Percentiles rank a stretch among this genome's conserved stretches.
phyloP scores from a whole-genome alignment of 2,113 vertebrate species.

The Crotalus tigris region DNA sequence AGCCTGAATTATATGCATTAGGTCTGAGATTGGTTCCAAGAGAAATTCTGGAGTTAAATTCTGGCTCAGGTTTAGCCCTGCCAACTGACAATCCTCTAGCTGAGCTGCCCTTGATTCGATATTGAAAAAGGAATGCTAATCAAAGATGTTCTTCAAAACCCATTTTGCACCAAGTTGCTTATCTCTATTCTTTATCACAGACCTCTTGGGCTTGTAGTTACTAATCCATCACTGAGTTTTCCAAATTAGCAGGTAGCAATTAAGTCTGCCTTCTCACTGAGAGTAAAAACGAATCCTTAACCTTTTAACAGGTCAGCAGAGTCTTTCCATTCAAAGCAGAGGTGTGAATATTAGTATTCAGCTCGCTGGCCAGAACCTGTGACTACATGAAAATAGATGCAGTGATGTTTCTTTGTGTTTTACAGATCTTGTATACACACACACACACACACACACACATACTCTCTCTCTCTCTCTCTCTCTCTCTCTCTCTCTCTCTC shows the following conservation, averaged over 20 bases:
- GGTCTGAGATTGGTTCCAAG: background rate
- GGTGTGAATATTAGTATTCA: background rate
- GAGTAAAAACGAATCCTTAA: constrained; percentile 30
- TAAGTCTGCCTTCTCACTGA: background rate
- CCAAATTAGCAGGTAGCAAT: constrained; percentile 29
- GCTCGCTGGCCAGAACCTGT: rapidly evolving
- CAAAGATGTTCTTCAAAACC: rapidly evolving
- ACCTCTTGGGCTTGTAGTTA: background rate
- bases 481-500: no score
- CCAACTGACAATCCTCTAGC: background rate
- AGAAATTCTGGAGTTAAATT: background rate
- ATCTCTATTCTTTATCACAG: background rate
- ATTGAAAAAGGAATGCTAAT: rapidly evolving
- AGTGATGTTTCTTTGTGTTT: constrained; percentile 16
- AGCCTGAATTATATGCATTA: background rate
- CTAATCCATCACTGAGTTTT: background rate
- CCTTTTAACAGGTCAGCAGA: constrained; percentile 11
- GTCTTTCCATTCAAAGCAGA: constrained; percentile 5
- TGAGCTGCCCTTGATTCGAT: rapidly evolving
- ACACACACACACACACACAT: no score
- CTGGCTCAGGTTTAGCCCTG: constrained; percentile 7
- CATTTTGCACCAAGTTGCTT: background rate
- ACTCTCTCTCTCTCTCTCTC: no score
- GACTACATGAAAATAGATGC: background rate
- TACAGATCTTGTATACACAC: background rate